A percentile compares a stretch with the other conserved stretches of the same genome.
These are phyloP conservation scores for Clamator glandarius DNA, from an alignment of 2,797 vertebrate genomes.

Conservation along the genomic window DNA sequence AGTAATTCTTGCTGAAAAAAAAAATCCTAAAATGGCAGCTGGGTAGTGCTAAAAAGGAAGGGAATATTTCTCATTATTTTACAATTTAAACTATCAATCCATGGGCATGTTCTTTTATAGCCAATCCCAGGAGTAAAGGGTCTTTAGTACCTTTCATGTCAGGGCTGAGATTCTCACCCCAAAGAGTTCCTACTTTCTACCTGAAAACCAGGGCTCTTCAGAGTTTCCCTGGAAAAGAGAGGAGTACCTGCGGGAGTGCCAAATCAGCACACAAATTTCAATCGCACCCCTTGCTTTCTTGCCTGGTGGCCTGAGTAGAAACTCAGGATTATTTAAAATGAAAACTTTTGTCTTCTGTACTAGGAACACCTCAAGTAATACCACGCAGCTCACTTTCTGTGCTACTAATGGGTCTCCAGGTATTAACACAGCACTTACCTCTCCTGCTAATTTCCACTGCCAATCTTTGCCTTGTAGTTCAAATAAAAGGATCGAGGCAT, in stretches of 20 bases:
- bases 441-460: background rate
- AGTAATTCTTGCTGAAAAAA: background rate
- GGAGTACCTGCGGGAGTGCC: background rate
- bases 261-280: background rate
- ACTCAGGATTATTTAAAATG: background rate
- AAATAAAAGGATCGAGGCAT: background rate
- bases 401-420: background rate
- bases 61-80: background rate
- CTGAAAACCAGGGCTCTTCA: background rate
- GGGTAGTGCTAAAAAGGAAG: background rate
- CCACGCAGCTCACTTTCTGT: background rate
- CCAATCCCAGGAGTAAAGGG: background rate
- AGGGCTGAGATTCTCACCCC: background rate
- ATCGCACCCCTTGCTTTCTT: background rate
- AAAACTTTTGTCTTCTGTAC: background rate
- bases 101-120: background rate
- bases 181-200: rapidly evolving
- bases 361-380: background rate
- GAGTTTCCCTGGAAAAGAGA: background rate
- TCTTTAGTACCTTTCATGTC: background rate
- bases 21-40: background rate
- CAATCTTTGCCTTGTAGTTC: background rate
- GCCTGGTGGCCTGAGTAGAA: background rate
- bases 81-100: background rate
- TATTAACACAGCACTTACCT: background rate